Conservation (phyloP, 1,140 invertebrate species). For the Ephestia elutella region DNA sequence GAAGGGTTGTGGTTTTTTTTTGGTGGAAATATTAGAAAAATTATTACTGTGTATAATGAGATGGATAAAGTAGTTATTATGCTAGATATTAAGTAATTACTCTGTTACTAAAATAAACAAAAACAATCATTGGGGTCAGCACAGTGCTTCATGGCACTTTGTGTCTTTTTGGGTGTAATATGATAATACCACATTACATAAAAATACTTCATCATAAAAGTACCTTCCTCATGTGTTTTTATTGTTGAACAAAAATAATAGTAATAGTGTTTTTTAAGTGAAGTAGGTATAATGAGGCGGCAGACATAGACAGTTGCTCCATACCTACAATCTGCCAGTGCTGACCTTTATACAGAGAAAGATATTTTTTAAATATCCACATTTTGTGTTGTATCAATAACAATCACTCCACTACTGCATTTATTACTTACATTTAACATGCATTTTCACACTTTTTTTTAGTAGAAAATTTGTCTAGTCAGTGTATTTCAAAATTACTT, state of each 20-base stretch:
- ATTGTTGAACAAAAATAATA: too few species aligned
- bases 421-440: not conserved
- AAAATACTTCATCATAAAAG: too few species aligned
- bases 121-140: not conserved
- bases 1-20: constrained; percentile 23
- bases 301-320: too few species aligned
- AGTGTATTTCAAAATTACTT: not conserved
- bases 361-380: too few species aligned
- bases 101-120: not conserved
- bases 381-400: not conserved
- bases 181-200: too few species aligned
- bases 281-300: too few species aligned
- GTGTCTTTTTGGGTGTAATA: too few species aligned
- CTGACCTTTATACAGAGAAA: too few species aligned
- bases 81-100: not conserved
- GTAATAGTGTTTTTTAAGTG: too few species aligned
- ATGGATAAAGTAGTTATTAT: not conserved
- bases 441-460: not conserved
- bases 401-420: not conserved
- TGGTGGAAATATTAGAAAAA: constrained; percentile 16
- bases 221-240: too few species aligned
- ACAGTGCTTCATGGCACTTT: not conserved
- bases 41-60: constrained; percentile 4
- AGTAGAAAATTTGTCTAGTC: constrained; percentile 1
- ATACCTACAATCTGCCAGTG: too few species aligned